A percentile compares a stretch with the other conserved stretches of the same genome.
Conservation (phyloP, 2,113 vertebrate species). For the Stegastes partitus region DNA sequence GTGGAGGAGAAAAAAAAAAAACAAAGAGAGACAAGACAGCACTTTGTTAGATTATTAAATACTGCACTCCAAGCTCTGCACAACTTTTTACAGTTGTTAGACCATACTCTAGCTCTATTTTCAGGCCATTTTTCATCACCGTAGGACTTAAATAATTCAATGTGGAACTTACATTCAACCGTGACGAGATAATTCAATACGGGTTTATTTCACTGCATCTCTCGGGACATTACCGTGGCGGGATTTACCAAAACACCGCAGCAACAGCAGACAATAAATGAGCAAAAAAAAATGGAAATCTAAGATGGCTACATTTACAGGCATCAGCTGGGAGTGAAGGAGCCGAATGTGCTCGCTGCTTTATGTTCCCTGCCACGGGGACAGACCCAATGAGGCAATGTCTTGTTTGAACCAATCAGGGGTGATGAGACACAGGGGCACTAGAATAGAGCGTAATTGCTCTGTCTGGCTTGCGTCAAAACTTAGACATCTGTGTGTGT, state of each 20-base stretch:
- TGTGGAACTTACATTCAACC: background rate
- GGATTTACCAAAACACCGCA: slow-evolving; percentile 32
- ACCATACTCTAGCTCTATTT: background rate
- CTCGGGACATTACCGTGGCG: slow-evolving; percentile 12
- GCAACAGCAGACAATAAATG: slow-evolving; percentile 10
- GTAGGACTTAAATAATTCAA: slow-evolving; percentile 29
- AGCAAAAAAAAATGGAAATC: slow-evolving; percentile 32
- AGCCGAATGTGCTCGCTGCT: slow-evolving; percentile 39
- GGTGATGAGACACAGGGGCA: slow-evolving; percentile 73
- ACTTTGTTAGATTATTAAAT: slow-evolving; percentile 68
- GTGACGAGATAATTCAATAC: slow-evolving; percentile 26
- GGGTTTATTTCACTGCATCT: slow-evolving; percentile 22
- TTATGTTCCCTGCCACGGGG: slow-evolving; percentile 54
- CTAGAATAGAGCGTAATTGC: slow-evolving; percentile 64
- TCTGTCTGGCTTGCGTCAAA: slow-evolving; percentile 73
- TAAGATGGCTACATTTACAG: slow-evolving; percentile 22
- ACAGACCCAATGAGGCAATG: slow-evolving; percentile 64
- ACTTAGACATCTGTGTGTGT: background rate
- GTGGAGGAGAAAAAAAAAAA: background rate
- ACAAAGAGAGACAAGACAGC: slow-evolving; percentile 48
- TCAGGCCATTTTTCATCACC: slow-evolving; percentile 27
- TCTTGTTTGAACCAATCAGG: slow-evolving; percentile 73
- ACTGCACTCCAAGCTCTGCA: slow-evolving; percentile 2
- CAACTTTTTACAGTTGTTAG: slow-evolving; percentile 33
- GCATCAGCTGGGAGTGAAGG: slow-evolving; percentile 34